Conservation (phyloP, 2,113 vertebrate genomes). For the Takifugu bimaculatus region DNA sequence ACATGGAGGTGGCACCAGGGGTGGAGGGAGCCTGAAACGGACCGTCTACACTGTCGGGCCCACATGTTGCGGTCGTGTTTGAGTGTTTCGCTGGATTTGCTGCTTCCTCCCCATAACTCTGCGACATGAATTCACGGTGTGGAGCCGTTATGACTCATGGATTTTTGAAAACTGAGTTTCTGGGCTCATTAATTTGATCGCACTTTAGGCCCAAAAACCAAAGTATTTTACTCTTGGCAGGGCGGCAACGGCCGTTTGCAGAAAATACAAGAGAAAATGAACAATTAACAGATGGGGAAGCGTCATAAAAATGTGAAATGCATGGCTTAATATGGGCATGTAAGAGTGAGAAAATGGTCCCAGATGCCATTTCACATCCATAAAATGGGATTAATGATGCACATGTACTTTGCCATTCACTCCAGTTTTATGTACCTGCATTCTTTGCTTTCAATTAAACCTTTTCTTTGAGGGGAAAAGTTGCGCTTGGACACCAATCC, state of each 20-base stretch:
- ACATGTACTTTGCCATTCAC: conserved; percentile 22
- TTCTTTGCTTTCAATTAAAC: neutral
- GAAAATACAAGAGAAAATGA: conserved; percentile 30
- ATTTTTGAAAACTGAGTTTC: conserved; percentile 38
- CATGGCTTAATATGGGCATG: conserved; percentile 21
- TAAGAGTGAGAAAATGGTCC: conserved; percentile 20
- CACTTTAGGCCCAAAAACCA: conserved; percentile 18
- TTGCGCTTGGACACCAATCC: neutral
- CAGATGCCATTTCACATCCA: conserved; percentile 32
- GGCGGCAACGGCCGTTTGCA: conserved; percentile 4
- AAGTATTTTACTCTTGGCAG: conserved; percentile 26
- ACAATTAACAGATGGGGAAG: conserved; percentile 11
- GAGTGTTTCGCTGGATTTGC: conserved; percentile 20
- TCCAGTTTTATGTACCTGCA: neutral
- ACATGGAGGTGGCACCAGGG: too few relatives aligned
- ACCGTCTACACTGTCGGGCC: neutral
- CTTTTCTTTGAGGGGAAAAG: neutral
- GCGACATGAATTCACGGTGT: conserved; percentile 24
- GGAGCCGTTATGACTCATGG: conserved; percentile 35
- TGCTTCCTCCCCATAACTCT: conserved; percentile 40
- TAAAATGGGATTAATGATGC: conserved; percentile 36
- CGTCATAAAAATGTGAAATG: conserved; percentile 28
- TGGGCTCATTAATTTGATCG: conserved; percentile 40
- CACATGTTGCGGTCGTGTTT: conserved; percentile 16
- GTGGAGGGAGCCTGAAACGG: neutral